Conservation (phyloP, 2,888 invertebrate genomes). For the Chydorus sphaericus region DNA sequence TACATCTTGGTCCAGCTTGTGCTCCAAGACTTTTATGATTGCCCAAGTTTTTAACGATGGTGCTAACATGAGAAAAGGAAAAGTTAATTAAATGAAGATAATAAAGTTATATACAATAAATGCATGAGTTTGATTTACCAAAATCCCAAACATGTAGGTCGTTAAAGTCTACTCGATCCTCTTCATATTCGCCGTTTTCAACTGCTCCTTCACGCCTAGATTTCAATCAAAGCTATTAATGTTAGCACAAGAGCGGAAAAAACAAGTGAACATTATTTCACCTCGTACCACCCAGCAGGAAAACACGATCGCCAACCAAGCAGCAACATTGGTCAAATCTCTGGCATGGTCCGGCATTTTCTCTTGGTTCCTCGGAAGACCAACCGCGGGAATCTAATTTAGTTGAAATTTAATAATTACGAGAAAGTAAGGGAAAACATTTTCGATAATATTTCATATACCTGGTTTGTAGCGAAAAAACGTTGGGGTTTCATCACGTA, state of each 20-base stretch:
- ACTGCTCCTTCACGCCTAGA: conserved; percentile 16
- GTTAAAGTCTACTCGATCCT: conserved; percentile 54
- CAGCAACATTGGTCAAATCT: conserved; percentile 67
- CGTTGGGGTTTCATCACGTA: conserved; percentile 53
- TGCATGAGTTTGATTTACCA: too few relatives aligned
- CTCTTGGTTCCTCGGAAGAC: conserved; percentile 41
- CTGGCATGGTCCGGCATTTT: conserved; percentile 44
- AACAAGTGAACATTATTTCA: conserved; percentile 27
- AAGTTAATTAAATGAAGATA: too few relatives aligned
- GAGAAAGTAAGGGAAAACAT: not conserved
- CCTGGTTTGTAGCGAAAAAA: conserved; percentile 57
- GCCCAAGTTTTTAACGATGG: conserved; percentile 58
- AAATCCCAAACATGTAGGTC: conserved; percentile 72
- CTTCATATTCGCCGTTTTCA: conserved; percentile 14
- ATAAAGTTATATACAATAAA: not conserved
- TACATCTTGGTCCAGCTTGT: conserved; percentile 44
- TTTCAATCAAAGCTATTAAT: not conserved
- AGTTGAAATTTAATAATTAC: conserved; percentile 19
- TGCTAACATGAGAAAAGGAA: conserved; percentile 25
- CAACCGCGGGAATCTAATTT: conserved; percentile 37
- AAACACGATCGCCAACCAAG: conserved; percentile 53
- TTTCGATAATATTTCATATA: conserved; percentile 17
- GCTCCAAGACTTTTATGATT: conserved; percentile 46
- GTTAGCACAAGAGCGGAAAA: not conserved
- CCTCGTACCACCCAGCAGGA: conserved; percentile 84